phyloP scores from a whole-genome alignment of 2,888 invertebrate genomes.

The Macrophya annulata region DNA sequence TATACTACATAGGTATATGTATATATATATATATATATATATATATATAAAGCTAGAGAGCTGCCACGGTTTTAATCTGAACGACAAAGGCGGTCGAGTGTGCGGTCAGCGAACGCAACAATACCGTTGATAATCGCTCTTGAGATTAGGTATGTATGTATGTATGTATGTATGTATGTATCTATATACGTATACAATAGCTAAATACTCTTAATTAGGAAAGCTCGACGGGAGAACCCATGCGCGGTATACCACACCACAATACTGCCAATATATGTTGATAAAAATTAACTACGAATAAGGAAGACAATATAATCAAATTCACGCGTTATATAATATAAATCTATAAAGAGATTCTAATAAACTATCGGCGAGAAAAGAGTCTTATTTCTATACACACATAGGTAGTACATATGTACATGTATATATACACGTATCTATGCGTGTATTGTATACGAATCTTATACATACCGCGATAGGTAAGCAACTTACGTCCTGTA shows the following conservation, averaged over 20 bases:
- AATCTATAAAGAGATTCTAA: too few relatives aligned
- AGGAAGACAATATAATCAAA: too few relatives aligned
- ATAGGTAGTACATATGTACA: too few relatives aligned
- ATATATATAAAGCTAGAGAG: background rate
- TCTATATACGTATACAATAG: background rate
- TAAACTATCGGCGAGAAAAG: too few relatives aligned
- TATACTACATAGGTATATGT: too few relatives aligned
- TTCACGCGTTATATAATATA: too few relatives aligned
- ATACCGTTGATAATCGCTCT: slow-evolving; percentile 41
- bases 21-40: background rate
- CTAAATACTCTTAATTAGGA: slow-evolving; percentile 22
- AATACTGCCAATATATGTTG: background rate
- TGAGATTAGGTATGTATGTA: slow-evolving; percentile 4
- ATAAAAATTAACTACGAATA: background rate
- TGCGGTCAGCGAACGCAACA: slow-evolving; percentile 42
- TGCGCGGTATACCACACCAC: background rate
- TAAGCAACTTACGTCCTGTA: background rate
- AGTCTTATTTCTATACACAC: too few relatives aligned
- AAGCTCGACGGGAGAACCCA: background rate
- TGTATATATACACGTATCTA: too few relatives aligned
- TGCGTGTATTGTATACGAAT: background rate
- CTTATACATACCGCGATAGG: background rate
- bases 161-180: background rate
- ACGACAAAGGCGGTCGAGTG: slow-evolving; percentile 20
- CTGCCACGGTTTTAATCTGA: slow-evolving; percentile 13